phyloP scores from a whole-genome alignment of 2,113 vertebrate genomes.

The Euleptes europaea region DNA sequence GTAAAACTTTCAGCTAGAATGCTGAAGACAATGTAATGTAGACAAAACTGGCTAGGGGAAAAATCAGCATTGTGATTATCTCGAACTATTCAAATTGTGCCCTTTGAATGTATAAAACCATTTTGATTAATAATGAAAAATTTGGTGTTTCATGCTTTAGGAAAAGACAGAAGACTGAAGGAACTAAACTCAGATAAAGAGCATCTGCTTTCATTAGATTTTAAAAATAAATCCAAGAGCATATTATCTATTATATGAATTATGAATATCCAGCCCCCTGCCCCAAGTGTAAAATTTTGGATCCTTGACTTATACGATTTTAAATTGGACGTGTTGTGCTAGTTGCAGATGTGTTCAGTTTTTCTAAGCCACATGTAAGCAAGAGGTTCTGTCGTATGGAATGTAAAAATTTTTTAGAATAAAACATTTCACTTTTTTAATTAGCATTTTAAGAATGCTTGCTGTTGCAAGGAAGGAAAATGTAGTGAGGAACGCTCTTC shows the following conservation, averaged over 20 bases:
- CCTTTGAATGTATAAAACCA: conserved; percentile 18
- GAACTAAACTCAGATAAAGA: background rate
- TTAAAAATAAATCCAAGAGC: background rate
- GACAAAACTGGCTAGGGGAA: background rate
- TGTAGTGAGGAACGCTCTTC: background rate
- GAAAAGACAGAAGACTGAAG: background rate
- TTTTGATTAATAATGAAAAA: background rate
- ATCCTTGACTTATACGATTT: background rate
- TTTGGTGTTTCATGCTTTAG: background rate
- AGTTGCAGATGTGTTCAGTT: background rate
- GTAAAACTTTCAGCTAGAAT: conserved; percentile 16
- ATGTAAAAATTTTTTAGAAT: conserved; percentile 5
- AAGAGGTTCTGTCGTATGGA: background rate
- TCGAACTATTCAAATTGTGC: background rate
- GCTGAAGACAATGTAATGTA: background rate
- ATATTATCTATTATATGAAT: background rate
- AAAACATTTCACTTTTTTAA: background rate
- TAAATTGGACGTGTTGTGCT: background rate
- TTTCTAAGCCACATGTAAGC: background rate
- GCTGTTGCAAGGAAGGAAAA: background rate
- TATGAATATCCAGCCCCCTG: background rate
- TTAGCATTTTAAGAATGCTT: background rate
- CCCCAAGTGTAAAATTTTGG: background rate
- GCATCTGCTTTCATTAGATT: background rate
- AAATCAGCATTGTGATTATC: background rate